Percentiles rank a stretch among this genome's conserved stretches.
Conservation (phyloP, 2,888 invertebrate genomes). For the Latrodectus hesperus region DNA sequence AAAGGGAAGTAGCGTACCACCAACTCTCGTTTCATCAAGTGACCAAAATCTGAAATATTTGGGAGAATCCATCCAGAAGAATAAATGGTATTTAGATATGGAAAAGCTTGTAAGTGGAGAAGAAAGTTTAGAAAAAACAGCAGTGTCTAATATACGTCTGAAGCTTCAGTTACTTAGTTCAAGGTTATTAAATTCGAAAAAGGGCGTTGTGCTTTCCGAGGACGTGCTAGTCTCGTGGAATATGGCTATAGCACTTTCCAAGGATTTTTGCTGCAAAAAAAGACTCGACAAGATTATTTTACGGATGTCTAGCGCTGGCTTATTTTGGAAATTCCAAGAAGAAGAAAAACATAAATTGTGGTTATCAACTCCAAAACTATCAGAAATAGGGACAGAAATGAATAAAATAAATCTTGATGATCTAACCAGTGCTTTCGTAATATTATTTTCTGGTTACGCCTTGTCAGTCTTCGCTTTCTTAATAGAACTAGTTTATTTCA, state of each 20-base stretch:
- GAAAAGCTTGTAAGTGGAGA: neutral
- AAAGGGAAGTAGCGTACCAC: conserved; percentile 9
- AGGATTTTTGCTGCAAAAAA: conserved; percentile 26
- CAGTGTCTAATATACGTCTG: conserved; percentile 3
- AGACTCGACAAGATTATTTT: neutral
- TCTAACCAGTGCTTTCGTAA: neutral
- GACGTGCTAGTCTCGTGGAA: conserved; percentile 15
- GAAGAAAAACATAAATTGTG: conserved; percentile 14
- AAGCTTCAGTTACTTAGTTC: conserved; percentile 4
- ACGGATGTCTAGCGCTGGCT: neutral
- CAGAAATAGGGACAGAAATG: neutral
- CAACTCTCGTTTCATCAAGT: neutral
- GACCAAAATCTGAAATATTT: neutral
- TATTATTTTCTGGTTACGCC: neutral
- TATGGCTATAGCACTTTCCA: conserved; percentile 11
- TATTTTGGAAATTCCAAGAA: conserved; percentile 4
- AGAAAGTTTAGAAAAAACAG: neutral
- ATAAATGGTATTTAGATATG: conserved; percentile 2
- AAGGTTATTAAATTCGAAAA: neutral
- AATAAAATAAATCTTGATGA: neutral
- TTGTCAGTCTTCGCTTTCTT: neutral
- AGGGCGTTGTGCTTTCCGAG: conserved; percentile 1
- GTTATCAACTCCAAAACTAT: neutral
- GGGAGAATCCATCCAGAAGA: neutral
- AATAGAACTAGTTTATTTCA: neutral